Base-by-base conservation (phyloP, 2,888 invertebrate genomes). In the Isotomurus palustris region DNA sequence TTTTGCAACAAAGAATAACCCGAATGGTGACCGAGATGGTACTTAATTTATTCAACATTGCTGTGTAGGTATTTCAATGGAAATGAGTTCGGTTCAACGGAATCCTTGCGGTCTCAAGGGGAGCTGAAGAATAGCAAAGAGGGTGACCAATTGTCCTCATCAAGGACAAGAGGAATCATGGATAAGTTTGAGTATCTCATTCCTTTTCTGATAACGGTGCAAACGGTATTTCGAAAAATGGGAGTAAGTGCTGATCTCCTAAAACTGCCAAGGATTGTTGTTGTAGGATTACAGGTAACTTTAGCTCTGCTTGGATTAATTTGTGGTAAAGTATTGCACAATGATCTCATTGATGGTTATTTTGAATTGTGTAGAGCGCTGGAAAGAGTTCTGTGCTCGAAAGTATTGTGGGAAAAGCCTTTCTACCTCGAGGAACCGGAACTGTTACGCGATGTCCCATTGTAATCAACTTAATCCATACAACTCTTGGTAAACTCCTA, bases 341-440 rank as follows among this genome's bases (percentile, higher is more conserved):
- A 14, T 14, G 8, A 14, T n/a, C 10, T 5, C 17, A 40, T 40
- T 40, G 19, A 6, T 19, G 4, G 29, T 28, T 19, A 28, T 21
- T 28, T 25, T 5, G 12, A 28, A 8, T 25, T n/a, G n/a, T n/a
- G n/a, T n/a, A 62, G 62, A 62, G 62, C 17, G 55, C 53, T 21
- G 62, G 62, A 21, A 62, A 62, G 35, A 62, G 62, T 28, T 62
- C 62, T 12, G 58, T 62, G 4, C 22, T 62, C 32, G 62, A 62
- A 52, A 56, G 56, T 45, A 22, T 62, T 10, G 56, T 62, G 2
- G 50, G 56, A 36, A 50, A 40, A 19, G 53, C 62, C 1, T 56
- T 58, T 24, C 49, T 62, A 8, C 62, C 62, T 2, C 12, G 58
- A 40, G 62, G 62, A 14, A 53, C 52, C 10, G 62, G 62, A 1